A percentile compares a stretch with the other conserved stretches of the same genome.
Evolutionary conservation across 2,888 invertebrate species (phyloP).

Genomic region (Latrodectus elegans): DNA sequence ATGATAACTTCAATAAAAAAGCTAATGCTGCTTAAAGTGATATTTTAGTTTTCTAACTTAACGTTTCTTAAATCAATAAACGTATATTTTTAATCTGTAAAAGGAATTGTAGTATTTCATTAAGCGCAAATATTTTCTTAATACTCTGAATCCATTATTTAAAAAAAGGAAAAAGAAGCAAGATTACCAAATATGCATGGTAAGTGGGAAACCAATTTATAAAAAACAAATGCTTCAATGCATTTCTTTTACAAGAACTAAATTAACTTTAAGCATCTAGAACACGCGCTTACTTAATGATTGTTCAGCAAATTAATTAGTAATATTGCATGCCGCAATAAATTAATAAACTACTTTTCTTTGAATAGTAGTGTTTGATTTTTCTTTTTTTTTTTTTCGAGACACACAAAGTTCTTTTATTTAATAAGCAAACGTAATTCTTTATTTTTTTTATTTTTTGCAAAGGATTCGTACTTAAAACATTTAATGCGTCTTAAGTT

Average conservation of each 20-base stretch:
- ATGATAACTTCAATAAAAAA: too few relatives aligned
- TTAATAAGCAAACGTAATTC: too few relatives aligned
- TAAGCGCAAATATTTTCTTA: slow-evolving; percentile 45
- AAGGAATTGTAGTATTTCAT: slow-evolving; percentile 34
- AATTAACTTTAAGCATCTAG: slow-evolving; percentile 48
- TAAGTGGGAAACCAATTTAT: background rate
- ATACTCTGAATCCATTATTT: slow-evolving; percentile 38
- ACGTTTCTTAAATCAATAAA: too few relatives aligned
- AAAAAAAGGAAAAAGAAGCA: slow-evolving; percentile 11
- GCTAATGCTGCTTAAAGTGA: too few relatives aligned
- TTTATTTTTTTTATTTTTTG: too few relatives aligned
- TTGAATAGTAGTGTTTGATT: background rate
- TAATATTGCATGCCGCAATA: slow-evolving; percentile 48
- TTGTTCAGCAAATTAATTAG: slow-evolving; percentile 59
- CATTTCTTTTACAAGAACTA: slow-evolving; percentile 21
- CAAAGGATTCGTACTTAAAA: too few relatives aligned
- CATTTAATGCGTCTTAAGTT: too few relatives aligned
- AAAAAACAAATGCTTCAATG: slow-evolving; percentile 19
- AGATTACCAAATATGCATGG: slow-evolving; percentile 17
- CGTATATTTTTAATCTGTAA: slow-evolving; percentile 1
- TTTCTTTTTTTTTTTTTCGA: slow-evolving; percentile 26
- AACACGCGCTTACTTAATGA: slow-evolving; percentile 42
- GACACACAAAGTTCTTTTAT: background rate
- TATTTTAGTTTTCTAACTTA: too few relatives aligned
- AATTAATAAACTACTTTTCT: slow-evolving; percentile 42